Base-by-base conservation (phyloP, 2,888 invertebrate species). In the Sceliomorpha sp. region DNA sequence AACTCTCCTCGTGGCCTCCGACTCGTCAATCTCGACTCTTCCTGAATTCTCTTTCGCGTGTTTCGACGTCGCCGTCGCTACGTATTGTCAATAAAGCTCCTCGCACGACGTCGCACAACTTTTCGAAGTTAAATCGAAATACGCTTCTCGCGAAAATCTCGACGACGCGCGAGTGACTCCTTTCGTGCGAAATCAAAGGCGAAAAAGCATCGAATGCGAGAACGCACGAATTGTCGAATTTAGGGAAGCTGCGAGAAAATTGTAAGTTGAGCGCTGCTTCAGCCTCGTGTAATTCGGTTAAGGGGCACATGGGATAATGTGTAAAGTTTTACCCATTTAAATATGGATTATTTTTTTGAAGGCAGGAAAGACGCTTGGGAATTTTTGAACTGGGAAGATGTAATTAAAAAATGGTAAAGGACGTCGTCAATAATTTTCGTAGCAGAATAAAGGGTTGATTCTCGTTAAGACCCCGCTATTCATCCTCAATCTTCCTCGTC, bases 81-180 rank as follows among this genome's bases (percentile, higher is more conserved):
- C 17, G 40, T 40, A 70, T 72, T 68, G 67, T 72, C 69, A 72
- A 70, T 70, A 70, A 68, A 72, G 60, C 67, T 71, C 47, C 17
- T 9, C 37, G 50, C 36, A 45, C 47, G 42, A 14, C 42, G 17
- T 7, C 8, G 34, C 13, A 5, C 36, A 66, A 68, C 62, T 74
- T 69, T 66, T 20, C 44, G 7, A 66, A 70, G 70, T 70, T 74
- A 53, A 70, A 72, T 72, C 47, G 56, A 71, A 68, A 70, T 59
- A 17, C 53, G 2, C 20, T n/a, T 20, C 20, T 50, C 29, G 32
- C 53, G 26, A 59, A 58, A 68, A 42, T 24, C 42, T 47, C 53
- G 32, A n/a, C 26, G 26, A 7, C 7, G 3, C 5, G 9, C 26
- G 20, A 5, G 39, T 39, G 32, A 62, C 45, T 51, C 36, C 44